Evolutionary conservation across 2,797 vertebrate genomes (phyloP), one percentile per base, ranked within the genome.

Genomic region (Dendrocincla tyrannina): DNA sequence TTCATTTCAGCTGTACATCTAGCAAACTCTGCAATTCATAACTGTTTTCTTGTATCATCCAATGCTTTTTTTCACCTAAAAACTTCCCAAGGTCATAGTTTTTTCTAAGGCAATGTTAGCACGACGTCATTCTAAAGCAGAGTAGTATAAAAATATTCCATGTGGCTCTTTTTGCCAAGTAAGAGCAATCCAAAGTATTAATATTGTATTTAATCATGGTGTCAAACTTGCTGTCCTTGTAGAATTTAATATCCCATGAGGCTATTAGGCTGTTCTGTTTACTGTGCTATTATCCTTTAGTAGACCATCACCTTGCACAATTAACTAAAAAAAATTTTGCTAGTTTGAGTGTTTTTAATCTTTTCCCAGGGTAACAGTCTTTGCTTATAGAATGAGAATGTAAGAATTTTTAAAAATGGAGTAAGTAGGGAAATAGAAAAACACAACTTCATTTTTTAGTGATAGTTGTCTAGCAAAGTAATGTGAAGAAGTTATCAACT

Each of bases 171-270:
- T 87, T 78, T 95, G 81, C 79, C 68, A 88, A 77, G 87, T 77
- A 92, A 88, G 76, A 67, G 59, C 66, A 66, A 83, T 55, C 28
- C 10, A n/a, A 55, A 58, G 41, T 82, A 83, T 64, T 91, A 80
- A 68, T 79, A 83, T 56, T 92, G 79, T 88, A 5, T 78, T 93
- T 69, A 88, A 68, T 88, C 32, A 52, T 32, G 20, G 53, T 58
- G 72, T 91, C 79, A 91, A 85, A 94, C n/a, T 72, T 92, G 82
- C 87, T 93, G 88, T 92, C 66, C 75, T 85, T 94, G 91, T 89
- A 66, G 75, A 94, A 93, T 89, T 82, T 33, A 92, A 60, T 60
- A 47, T 82, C 53, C 33, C n/a, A 9, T 84, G 82, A 91, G 66
- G 25, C 46, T 88, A n/a, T 82, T 88, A 73, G n/a, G 12, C 49